Evolutionary conservation across 2,797 vertebrate genomes (phyloP), one percentile per base, ranked within the genome.

Genomic region (Rhincodon typus): DNA sequence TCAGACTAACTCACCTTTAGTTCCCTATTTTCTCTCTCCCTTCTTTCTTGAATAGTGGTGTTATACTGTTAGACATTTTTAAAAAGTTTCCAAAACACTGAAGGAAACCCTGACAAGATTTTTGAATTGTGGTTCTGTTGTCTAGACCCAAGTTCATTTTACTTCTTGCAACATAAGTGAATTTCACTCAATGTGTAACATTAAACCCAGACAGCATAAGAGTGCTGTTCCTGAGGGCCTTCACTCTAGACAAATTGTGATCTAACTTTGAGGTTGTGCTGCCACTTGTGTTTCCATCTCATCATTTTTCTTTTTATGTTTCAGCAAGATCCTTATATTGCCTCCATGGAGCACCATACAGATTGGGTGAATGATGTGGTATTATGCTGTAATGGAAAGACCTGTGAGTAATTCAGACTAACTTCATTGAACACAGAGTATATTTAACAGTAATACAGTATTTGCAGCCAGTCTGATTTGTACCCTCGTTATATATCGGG

Each of bases 351-450:
- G 96, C 99, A 99, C 97, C 99, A 99, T 95, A 99, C 99, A 4
- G 99, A 99, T 96, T 99, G 99, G 99, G 99, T 99, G 96, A 99
- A 99, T 96, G 99, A 99, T 97, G 99, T 99, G 96, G 99, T 99
- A n/a, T 98, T 99, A 90, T 99, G 99, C 96, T 99, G 99, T 97
- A 99, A 99, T 97, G 99, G 99, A 91, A 99, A 99, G 97, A 99
- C 99, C 53, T 97, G 99, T 99, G 97, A 98, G 99, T 98, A 97
- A 95, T 97, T 96, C 95, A 53, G 62, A n/a, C 12, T 93, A 21
- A 93, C 62, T 93, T 67, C 10, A 67, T 93, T 69, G 90, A 69
- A 69, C 34, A 66, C 15, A 4, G 34, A 62, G 15, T 34, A 57
- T 91, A 15, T n/a, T 91, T 66, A 91, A 91, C 57, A 67, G 57